These are phyloP conservation scores for Diachasma alloeum DNA, from an alignment of 1,140 invertebrate genomes.

Conservation along the genomic window DNA sequence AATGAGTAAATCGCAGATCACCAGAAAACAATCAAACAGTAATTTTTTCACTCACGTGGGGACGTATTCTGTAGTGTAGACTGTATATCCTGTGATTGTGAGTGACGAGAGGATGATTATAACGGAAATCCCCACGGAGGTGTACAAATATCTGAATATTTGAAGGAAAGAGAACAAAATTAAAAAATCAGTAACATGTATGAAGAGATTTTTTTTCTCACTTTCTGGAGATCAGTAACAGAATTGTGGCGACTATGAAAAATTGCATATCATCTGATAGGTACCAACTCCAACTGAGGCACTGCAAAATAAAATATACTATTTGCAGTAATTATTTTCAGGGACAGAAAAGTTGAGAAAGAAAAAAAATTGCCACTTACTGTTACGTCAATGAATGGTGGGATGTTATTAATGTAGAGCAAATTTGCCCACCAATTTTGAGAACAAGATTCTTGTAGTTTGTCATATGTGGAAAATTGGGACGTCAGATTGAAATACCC, in stretches of 20 bases:
- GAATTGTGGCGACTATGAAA: slow-evolving; percentile 67
- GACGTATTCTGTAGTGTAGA: slow-evolving; percentile 55
- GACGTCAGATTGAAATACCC: slow-evolving; percentile 63
- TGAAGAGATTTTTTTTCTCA: slow-evolving; percentile 47
- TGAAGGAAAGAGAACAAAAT: slow-evolving; percentile 30
- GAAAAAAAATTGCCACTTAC: slow-evolving; percentile 57
- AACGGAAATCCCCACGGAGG: slow-evolving; percentile 40
- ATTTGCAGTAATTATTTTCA: neutral
- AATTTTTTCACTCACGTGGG: slow-evolving; percentile 58
- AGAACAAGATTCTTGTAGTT: slow-evolving; percentile 62
- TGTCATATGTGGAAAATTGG: slow-evolving; percentile 62
- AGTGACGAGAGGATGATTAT: slow-evolving; percentile 50
- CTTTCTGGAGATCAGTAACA: slow-evolving; percentile 67
- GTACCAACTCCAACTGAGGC: slow-evolving; percentile 85
- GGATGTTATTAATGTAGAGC: slow-evolving; percentile 69
- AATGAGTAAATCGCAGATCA: slow-evolving; percentile 19
- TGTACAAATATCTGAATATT: slow-evolving; percentile 50
- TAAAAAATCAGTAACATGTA: neutral
- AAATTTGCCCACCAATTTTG: slow-evolving; percentile 74
- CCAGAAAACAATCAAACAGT: neutral
- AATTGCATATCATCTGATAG: slow-evolving; percentile 84
- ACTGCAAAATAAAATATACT: slow-evolving; percentile 60
- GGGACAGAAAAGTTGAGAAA: slow-evolving; percentile 1
- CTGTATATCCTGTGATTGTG: slow-evolving; percentile 48
- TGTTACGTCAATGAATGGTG: slow-evolving; percentile 58